Conservation (phyloP, 2,888 invertebrate species). For the Andrena bucephala region DNA sequence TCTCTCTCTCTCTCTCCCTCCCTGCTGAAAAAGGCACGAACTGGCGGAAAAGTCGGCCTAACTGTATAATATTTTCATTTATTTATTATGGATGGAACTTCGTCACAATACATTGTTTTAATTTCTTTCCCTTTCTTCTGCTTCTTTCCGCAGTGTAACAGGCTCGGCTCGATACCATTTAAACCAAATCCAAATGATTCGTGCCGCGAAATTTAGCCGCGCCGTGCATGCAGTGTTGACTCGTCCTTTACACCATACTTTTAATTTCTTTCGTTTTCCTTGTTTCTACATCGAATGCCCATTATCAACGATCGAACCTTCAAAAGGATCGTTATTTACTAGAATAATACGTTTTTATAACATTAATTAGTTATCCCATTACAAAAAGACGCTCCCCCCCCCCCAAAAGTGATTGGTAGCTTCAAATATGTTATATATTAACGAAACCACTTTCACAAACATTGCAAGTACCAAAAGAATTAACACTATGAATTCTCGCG, state of each 20-base stretch:
- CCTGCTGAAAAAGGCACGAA: slow-evolving; percentile 85
- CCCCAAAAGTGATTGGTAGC: slow-evolving; percentile 9
- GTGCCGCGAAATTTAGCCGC: slow-evolving; percentile 67
- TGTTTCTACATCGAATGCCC: slow-evolving; percentile 60
- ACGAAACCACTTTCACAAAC: no score
- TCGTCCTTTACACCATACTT: not conserved
- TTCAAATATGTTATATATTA: not conserved
- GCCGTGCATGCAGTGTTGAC: slow-evolving; percentile 73
- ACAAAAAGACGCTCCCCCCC: slow-evolving; percentile 33
- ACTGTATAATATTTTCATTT: slow-evolving; percentile 83
- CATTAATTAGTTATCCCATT: slow-evolving; percentile 32
- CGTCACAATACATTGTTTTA: slow-evolving; percentile 84
- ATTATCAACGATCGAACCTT: slow-evolving; percentile 60
- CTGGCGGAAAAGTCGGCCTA: slow-evolving; percentile 85
- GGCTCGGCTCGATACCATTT: slow-evolving; percentile 50
- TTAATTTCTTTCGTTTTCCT: slow-evolving; percentile 14
- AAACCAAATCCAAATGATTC: slow-evolving; percentile 45
- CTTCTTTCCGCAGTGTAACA: slow-evolving; percentile 68
- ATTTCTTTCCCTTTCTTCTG: slow-evolving; percentile 56
- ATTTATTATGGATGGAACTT: slow-evolving; percentile 85
- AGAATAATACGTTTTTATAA: slow-evolving; percentile 45
- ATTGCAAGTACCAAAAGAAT: no score
- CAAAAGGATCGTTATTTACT: slow-evolving; percentile 49
- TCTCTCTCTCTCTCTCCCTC: slow-evolving; percentile 77
- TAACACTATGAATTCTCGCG: not conserved